Evolutionary conservation across 2,797 vertebrate species (phyloP), one percentile per base, ranked within the genome.

Genomic region (Margarornis squamiger): DNA sequence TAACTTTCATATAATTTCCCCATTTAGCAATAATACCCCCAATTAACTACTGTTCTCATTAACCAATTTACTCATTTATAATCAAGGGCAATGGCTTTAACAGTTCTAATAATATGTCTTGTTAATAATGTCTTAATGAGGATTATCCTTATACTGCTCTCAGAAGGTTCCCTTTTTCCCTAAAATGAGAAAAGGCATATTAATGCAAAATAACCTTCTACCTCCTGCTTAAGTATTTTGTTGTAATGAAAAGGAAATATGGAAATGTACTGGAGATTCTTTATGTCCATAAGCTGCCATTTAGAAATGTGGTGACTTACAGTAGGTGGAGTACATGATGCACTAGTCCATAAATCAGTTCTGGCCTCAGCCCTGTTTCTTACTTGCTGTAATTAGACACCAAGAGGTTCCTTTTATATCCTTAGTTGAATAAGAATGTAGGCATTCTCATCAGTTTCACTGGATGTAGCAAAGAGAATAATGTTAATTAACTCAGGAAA

Each of bases 41-140:
- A 96, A 86, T 96, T 93, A 97, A 91, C 78, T 95, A 92, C 92
- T 91, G 77, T 86, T 96, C 75, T 94, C 84, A 96, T 97, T 97
- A 96, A 94, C 73, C 5, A 95, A 91, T 96, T 95, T 96, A 80
- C 67, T 91, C 63, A 91, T 97, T 95, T 88, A 95, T 91, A 95
- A 95, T 97, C 86, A 95, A 93, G 92, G 86, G 70, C 86, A 94
- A 88, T 75, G 62, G 41, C 71, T 96, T 94, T 84, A 95, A 75
- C 48, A 78, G 63, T 94, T 94, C 62, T 90, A 95, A 94, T 90
- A 93, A 93, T 92, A 96, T 32, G 79, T 63, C 88, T 80, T 88
- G 71, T 95, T 97, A 96, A 93, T 88, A 89, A 94, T 38, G 55
- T 46, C 84, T 85, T 96, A 95, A 95, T 88, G 81, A 94, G 76